Evolutionary conservation across 2,888 invertebrate genomes (phyloP), one percentile per base, ranked within the genome.

Genomic region (Lepidochitona cinerea): DNA sequence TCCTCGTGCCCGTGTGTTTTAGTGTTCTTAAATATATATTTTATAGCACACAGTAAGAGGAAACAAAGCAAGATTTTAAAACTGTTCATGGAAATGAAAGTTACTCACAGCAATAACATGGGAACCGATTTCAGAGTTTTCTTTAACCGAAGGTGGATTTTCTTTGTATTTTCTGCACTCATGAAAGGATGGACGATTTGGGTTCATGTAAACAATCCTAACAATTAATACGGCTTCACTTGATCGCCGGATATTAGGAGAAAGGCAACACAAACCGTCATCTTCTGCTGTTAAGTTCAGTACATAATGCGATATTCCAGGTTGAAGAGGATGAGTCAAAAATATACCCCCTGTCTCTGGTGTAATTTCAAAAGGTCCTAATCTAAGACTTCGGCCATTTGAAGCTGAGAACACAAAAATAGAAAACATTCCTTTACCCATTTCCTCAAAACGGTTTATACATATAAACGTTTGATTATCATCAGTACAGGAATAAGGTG

Each of bases 261-360:
- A 95, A 18, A 95, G 95, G 89, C 99, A 99, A 89, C 99, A 99
- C 0, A 96, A 95, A 0, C 99, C 99, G 89, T 99, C 99, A 89
- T 99, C 99, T 92, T 96, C 94, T 1, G 98, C 99, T 0, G 98
- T 97, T 9, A 99, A 97, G 89, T 98, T 99, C 74, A 99, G 91
- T 89, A 97, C 97, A 89, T 98, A 98, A 90, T 97, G 82, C 5
- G 84, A 83, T 9, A 79, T 74, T 29, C 80, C 78, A 32, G 82
- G 79, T n/a, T 86, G 87, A 18, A 90, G 79, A 0, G 76, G 52
- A 9, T 84, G 81, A 0, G 80, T 82, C 69, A 89, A 80, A 14
- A 83, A 83, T 66, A 89, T 85, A 14, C 91, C 86, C 14, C 90
- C 90, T 23, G 89, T 87, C 12, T 84, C 82, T 9, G 91, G 85